These are phyloP conservation scores for Acromyrmex echinatior DNA, from an alignment of 1,140 invertebrate species.

Conservation along the genomic window DNA sequence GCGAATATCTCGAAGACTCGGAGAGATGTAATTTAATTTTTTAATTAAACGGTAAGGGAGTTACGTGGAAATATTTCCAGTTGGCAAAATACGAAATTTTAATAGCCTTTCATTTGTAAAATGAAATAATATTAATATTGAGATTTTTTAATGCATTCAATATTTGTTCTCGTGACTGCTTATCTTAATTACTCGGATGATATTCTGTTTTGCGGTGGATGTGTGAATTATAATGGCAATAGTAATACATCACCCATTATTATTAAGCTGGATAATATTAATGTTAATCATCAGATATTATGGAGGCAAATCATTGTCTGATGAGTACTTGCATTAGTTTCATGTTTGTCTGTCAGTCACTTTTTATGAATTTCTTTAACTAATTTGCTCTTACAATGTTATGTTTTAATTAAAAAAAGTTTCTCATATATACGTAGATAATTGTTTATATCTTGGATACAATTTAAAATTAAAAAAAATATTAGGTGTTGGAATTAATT, in stretches of 20 bases:
- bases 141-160: not conserved
- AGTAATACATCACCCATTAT: not conserved
- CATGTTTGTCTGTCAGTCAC: not conserved
- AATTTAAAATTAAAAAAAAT: not conserved
- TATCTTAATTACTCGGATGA: slow-evolving; percentile 35
- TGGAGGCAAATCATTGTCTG: not conserved
- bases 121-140: slow-evolving; percentile 3
- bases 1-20: slow-evolving; percentile 22
- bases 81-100: not conserved
- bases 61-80: slow-evolving; percentile 21
- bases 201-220: not conserved
- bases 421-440: not conserved
- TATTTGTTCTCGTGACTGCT: not conserved
- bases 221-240: not conserved
- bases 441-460: not conserved
- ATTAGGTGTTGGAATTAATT: too few species aligned
- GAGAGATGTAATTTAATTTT: slow-evolving; percentile 30
- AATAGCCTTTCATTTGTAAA: not conserved
- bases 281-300: not conserved
- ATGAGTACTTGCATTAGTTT: not conserved
- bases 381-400: not conserved
- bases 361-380: not conserved
- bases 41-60: slow-evolving; percentile 20
- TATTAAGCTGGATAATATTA: slow-evolving; percentile 12
- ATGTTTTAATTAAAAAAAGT: not conserved